Percentiles rank a stretch among this genome's conserved stretches.
Conservation (phyloP, 2,797 vertebrate genomes). For the Malacoctenus gilli region DNA sequence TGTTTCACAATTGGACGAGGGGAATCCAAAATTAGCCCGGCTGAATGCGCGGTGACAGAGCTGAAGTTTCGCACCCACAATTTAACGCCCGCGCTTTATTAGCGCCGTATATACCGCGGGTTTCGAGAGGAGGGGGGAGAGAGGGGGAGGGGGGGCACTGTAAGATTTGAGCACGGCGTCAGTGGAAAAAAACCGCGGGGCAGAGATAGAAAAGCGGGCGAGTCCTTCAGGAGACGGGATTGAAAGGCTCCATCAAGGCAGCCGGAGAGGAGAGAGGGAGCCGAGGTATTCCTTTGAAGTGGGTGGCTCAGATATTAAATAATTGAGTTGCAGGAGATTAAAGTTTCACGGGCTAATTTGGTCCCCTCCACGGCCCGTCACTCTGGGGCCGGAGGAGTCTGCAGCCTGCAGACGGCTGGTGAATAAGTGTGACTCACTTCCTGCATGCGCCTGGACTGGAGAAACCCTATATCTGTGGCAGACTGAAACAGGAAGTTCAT, state of each 20-base stretch:
- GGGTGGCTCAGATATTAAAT: constrained; percentile 81
- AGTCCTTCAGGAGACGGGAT: constrained; percentile 66
- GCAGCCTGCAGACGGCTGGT: constrained; percentile 69
- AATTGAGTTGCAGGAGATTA: constrained; percentile 81
- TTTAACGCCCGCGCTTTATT: constrained; percentile 56
- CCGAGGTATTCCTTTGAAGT: constrained; percentile 77
- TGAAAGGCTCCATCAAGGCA: constrained; percentile 69
- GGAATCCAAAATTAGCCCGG: constrained; percentile 53
- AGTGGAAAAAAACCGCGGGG: constrained; percentile 65
- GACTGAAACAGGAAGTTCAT: constrained; percentile 78
- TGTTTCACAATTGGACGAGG: constrained; percentile 44
- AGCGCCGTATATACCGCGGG: constrained; percentile 36
- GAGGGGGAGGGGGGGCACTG: constrained; percentile 43
- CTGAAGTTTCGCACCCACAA: constrained; percentile 45
- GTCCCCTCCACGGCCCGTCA: constrained; percentile 67
- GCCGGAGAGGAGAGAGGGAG: constrained; percentile 52
- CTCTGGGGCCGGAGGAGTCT: constrained; percentile 62
- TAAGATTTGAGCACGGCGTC: constrained; percentile 55
- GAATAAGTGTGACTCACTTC: constrained; percentile 80
- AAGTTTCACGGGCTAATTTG: constrained; percentile 82
- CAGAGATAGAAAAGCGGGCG: constrained; percentile 66
- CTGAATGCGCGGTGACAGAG: constrained; percentile 39
- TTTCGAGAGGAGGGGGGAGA: too few relatives aligned
- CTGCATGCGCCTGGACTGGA: constrained; percentile 71
- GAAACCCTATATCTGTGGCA: constrained; percentile 78